These are phyloP conservation scores for Pristionchus exspectatus DNA, from an alignment of 2,888 invertebrate species.

Conservation along the genomic window DNA sequence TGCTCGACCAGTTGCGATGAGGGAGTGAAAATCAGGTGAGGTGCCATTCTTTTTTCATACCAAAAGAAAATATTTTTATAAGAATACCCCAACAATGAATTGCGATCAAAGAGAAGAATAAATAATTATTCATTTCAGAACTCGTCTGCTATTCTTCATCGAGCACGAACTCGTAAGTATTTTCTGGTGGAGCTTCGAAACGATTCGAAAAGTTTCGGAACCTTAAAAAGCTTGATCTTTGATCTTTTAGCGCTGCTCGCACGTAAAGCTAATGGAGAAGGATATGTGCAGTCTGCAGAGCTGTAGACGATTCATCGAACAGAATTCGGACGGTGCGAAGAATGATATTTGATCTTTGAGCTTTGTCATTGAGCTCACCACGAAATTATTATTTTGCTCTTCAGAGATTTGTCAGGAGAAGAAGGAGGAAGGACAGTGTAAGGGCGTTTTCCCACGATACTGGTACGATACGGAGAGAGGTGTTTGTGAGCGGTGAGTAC, in stretches of 20 bases:
- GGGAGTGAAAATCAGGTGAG: conserved; percentile 83
- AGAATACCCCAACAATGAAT: too few species aligned
- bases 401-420: conserved; percentile 90
- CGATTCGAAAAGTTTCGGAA: not conserved
- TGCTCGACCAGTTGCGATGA: conserved; percentile 81
- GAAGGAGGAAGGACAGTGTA: conserved; percentile 89
- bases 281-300: conserved; percentile 76
- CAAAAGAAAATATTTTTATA: too few species aligned
- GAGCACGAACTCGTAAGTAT: conserved; percentile 69
- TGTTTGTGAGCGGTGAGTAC: conserved; percentile 83
- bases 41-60: too few species aligned
- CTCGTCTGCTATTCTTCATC: conserved; percentile 78
- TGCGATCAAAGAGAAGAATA: not conserved
- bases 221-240: not conserved
- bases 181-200: not conserved
- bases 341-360: conserved; percentile 45
- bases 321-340: conserved; percentile 75
- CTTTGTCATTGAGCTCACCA: not conserved
- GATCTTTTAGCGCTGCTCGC: conserved; percentile 61
- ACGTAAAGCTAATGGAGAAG: conserved; percentile 76
- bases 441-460: conserved; percentile 91
- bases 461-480: conserved; percentile 87
- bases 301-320: conserved; percentile 73
- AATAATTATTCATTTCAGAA: conserved; percentile 57
- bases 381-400: not conserved